Evolutionary conservation across 64 coral and sea anemone genomes (phyloP).

Genomic region (Acropora tenuis): DNA sequence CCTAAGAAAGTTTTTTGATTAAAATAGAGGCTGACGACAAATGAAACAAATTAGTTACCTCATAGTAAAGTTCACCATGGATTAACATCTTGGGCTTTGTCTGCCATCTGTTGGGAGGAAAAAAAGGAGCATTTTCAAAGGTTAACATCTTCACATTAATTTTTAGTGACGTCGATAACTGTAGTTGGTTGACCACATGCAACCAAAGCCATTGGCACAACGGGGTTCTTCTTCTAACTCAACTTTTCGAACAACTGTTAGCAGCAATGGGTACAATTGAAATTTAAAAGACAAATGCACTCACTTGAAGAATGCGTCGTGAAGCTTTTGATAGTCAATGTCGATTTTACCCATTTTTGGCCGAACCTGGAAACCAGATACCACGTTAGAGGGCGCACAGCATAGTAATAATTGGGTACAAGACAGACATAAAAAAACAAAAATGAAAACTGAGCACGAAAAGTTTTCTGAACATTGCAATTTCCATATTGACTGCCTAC

Average conservation of each 20-base stretch:
- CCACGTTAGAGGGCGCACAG: neutral
- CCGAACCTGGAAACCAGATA: slow-evolving; percentile 65
- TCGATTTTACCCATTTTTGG: slow-evolving; percentile 99
- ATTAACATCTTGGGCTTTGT: slow-evolving; percentile 97
- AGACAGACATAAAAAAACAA: neutral
- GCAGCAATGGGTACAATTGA: neutral
- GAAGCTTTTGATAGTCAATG: slow-evolving; percentile 98
- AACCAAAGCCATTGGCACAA: no score
- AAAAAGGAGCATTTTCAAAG: neutral
- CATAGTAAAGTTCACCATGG: slow-evolving; percentile 98
- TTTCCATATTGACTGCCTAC: slow-evolving; percentile 12
- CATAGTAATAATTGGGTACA: no score
- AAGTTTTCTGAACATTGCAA: neutral
- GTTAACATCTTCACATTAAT: neutral
- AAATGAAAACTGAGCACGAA: neutral
- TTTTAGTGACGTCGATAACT: no score
- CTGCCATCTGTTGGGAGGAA: slow-evolving; percentile 77
- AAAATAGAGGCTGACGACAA: no score
- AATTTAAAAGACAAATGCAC: slow-evolving; percentile 7
- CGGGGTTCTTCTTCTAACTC: no score
- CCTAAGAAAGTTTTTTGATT: no score
- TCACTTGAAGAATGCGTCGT: slow-evolving; percentile 99
- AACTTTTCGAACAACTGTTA: no score
- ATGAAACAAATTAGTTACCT: slow-evolving; percentile 29
- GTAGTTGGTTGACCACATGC: no score